Evolutionary conservation across 1,140 invertebrate species (phyloP).

Genomic region (Hyles vespertilio): DNA sequence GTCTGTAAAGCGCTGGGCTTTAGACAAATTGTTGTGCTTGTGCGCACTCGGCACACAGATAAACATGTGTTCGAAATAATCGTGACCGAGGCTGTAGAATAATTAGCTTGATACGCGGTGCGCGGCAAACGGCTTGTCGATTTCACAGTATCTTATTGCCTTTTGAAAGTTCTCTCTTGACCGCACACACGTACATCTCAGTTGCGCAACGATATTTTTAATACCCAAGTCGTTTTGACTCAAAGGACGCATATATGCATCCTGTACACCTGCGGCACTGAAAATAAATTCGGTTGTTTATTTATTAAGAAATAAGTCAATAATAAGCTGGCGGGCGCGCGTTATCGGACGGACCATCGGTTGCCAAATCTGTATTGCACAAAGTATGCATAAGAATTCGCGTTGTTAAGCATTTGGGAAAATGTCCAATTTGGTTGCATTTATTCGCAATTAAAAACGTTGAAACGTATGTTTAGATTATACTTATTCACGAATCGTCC

Average conservation of each 20-base stretch:
- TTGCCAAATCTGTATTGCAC: slow-evolving; percentile 25
- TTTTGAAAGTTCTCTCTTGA: slow-evolving; percentile 62
- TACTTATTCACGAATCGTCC: slow-evolving; percentile 1
- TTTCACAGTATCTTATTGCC: slow-evolving; percentile 62
- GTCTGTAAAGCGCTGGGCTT: no score
- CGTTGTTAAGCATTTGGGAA: slow-evolving; percentile 4
- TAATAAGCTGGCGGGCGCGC: slow-evolving; percentile 25
- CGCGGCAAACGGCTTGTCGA: slow-evolving; percentile 36
- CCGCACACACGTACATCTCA: slow-evolving; percentile 21
- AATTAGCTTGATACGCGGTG: slow-evolving; percentile 55
- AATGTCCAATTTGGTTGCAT: not conserved
- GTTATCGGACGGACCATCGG: slow-evolving; percentile 28
- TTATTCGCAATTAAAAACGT: slow-evolving; percentile 1
- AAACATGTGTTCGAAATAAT: slow-evolving; percentile 48
- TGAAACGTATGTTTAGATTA: not conserved
- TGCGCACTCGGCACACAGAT: slow-evolving; percentile 10
- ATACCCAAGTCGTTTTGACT: slow-evolving; percentile 16
- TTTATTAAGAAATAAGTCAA: slow-evolving; percentile 37
- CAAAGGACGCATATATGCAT: slow-evolving; percentile 26
- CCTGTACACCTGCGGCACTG: slow-evolving; percentile 31
- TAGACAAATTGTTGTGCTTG: no score
- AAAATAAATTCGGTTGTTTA: slow-evolving; percentile 31
- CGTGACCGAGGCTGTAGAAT: slow-evolving; percentile 58
- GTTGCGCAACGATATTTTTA: slow-evolving; percentile 39
- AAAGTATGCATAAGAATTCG: slow-evolving; percentile 14